Evolutionary conservation across 2,888 invertebrate genomes (phyloP), one percentile per base, ranked within the genome.

Genomic region (Acanthacorydalis orientalis): DNA sequence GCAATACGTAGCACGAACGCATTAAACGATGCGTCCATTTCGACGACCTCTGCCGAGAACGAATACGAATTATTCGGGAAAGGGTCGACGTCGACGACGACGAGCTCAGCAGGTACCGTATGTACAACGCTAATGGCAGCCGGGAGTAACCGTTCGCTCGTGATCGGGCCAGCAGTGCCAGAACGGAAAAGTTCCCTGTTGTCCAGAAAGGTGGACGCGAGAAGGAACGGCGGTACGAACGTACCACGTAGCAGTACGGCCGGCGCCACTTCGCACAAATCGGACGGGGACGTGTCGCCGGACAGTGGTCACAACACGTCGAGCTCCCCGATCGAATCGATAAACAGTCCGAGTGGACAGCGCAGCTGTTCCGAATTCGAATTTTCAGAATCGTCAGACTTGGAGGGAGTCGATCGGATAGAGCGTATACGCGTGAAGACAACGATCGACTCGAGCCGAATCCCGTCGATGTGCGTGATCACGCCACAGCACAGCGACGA

Each of bases 51-150:
- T 53, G 83, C 84, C 2, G 90, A 90, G 67, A 89, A 85, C 61
- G 89, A 90, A 62, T 90, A 90, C 59, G 90, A 90, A 65, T 67
- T 90, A 35, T 91, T 88, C 61, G 90, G 90, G n/a, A 81, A 85
- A 65, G 90, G 90, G 3, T 88, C 87, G 2, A 90, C 90, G 0
- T 88, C 87, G 46, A 90, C 90, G 1, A 90, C 90, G 0, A 87
- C 89, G 1, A 89, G 89, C 60, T 89, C 89, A 1, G 88, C 88
- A 41, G 89, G 89, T 46, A 90, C 90, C 0, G 88, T 90, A 15
- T 89, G 88, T 59, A 89, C 88, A 1, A 83, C 88, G 1, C 62
- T 88, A 48, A 71, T 83, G 69, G 82, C 83, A 9, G 75, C 77
- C 37, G 23, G 23, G 48, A 79, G 79, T 56, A 76, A 74, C 55